phyloP scores from a whole-genome alignment of 1,140 invertebrate genomes.

The Maconellicoccus hirsutus region DNA sequence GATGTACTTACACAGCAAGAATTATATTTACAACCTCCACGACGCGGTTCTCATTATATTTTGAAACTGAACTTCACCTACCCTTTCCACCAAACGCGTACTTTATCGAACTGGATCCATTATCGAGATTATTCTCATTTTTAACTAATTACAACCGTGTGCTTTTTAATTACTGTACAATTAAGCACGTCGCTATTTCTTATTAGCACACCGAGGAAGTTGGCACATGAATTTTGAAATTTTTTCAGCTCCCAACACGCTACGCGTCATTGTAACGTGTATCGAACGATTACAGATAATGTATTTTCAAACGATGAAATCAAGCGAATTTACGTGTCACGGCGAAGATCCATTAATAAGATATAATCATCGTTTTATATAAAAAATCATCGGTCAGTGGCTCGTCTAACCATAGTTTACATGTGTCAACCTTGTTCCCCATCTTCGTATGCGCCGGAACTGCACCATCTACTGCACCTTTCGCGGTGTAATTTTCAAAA shows the following conservation, averaged over 20 bases:
- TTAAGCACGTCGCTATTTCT: background rate
- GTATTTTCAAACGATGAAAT: background rate
- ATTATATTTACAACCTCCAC: background rate
- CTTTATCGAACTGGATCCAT: background rate
- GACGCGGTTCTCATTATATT: background rate
- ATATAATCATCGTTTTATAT: background rate
- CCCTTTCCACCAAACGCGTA: background rate
- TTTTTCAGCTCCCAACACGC: background rate
- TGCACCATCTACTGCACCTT: no score
- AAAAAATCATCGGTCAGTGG: background rate
- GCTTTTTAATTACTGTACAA: background rate
- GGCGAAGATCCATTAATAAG: background rate
- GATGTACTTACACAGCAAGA: background rate
- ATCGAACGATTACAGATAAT: background rate
- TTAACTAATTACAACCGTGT: background rate
- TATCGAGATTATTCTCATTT: background rate
- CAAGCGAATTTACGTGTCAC: background rate
- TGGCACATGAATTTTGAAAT: background rate
- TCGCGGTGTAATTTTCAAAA: no score
- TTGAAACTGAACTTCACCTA: conserved; percentile 8
- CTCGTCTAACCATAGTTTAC: background rate
- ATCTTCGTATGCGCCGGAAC: no score
- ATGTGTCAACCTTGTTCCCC: background rate
- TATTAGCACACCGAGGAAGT: background rate
- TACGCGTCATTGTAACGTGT: background rate